Evolutionary conservation across 1,140 invertebrate genomes (phyloP), one percentile per base, ranked within the genome.

Genomic region (Heliothis subflexa): DNA sequence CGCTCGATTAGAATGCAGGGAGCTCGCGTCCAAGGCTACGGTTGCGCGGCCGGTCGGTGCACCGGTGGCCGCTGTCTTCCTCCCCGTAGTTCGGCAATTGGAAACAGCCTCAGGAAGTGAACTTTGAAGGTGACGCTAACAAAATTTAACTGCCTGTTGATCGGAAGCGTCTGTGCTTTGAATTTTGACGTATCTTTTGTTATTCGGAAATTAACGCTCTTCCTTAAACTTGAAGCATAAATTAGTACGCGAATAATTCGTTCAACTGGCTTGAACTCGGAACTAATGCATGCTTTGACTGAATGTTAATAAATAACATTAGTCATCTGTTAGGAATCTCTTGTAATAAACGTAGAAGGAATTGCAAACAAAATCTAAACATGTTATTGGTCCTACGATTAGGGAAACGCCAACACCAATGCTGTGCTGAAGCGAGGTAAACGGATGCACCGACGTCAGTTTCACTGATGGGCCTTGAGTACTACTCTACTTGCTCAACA

Each of bases 1-100:
- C 93, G 89, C 85, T 77, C 83, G 89, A 93, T 94, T 94, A 94
- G 90, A 91, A 94, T 93, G 92, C 93, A 92, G 87, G 87, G 88
- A 88, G 92, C 93, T 93, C 89, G 90, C 92, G 89, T 88, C 92
- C 93, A 94, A 94, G 93, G 93, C 91, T 93, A 87, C 83, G 85
- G 73, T 82, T 83, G 85, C 80, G 84, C 88, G 89, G 88, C 86
- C 91, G 93, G 91, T 94, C 91, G 91, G 83, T 92, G 89, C 89
- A 91, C 91, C 88, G 88, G 68, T 83, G 81, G 50, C 83, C 83
- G 74, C 49, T 50, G 88, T 91, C 90, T 93, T 93, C 89, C 91
- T 93, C 88, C 85, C 86, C 82, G 64, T 83, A 81, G 82, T 88
- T 89, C 83, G 86, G 84, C 88, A 70, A 85, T 86, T 88, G 83